Percentiles rank a stretch among this genome's conserved stretches.
These are phyloP conservation scores for Enteromius mattozi DNA, from an alignment of 2,797 vertebrate genomes.

Conservation along the genomic window DNA sequence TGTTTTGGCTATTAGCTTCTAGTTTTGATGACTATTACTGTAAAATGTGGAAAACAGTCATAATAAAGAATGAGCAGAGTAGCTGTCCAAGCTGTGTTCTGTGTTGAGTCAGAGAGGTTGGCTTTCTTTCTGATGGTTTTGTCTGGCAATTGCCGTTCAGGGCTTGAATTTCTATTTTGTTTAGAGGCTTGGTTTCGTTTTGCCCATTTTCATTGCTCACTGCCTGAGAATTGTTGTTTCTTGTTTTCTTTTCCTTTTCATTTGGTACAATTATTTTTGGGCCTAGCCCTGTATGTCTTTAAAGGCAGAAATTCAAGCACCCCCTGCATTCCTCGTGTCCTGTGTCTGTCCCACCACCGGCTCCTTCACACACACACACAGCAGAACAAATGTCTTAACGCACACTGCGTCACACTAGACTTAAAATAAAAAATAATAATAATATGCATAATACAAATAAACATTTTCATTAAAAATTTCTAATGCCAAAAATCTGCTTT, in stretches of 20 bases:
- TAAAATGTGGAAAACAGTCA: conserved; percentile 15
- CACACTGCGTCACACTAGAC: not conserved
- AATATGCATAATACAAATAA: not conserved
- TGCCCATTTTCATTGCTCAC: not conserved
- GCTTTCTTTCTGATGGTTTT: not conserved
- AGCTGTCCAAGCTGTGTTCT: not conserved
- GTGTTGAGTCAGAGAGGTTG: conserved; percentile 6
- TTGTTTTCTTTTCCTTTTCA: not conserved
- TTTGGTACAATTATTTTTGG: not conserved
- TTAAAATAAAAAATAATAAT: not conserved
- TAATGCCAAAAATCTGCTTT: not conserved
- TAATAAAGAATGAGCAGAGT: not conserved
- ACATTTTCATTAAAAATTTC: not conserved
- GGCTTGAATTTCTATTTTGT: not conserved
- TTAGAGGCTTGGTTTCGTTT: conserved; percentile 6
- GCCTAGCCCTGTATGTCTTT: not conserved
- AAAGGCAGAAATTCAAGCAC: not conserved
- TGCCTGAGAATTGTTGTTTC: not conserved
- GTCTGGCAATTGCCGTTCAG: not conserved
- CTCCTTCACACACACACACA: not conserved
- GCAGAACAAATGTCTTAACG: not conserved
- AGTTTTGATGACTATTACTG: conserved; percentile 4
- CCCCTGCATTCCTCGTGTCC: not conserved
- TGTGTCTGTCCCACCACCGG: not conserved
- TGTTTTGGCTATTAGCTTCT: conserved; percentile 10